Evolutionary conservation across 1,140 invertebrate genomes (phyloP), one percentile per base, ranked within the genome.

Genomic region (Magallana gigas): DNA sequence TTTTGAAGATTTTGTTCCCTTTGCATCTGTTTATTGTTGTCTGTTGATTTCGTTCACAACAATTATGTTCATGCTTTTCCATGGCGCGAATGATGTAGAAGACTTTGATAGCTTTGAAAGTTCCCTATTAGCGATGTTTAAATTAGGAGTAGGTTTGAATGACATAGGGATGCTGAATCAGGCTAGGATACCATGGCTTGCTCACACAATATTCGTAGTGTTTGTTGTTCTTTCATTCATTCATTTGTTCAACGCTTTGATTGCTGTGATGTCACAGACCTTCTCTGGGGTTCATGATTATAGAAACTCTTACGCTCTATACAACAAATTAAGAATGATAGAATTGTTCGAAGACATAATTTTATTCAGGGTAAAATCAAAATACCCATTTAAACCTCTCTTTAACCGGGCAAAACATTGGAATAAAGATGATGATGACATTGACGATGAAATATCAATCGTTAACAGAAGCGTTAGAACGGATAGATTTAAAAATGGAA

Each of bases 241-340:
- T 1, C 87, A 92, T 4, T 87, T 91, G 84, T 59, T 92, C 11
- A 92, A 92, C 85, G 87, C 87, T n/a, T 88, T 92, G 14, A 92
- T 92, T 23, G 92, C 92, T 57, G 90, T 92, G 89, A 91, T 92
- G 90, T 92, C 92, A n/a, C 88, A 90, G 58, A 92, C 92, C 8
- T 93, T 91, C 80, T 80, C 88, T 5, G 48, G 88, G 14, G 90
- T 93, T 1, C 89, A 90, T 0, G 83, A 90, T n/a, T 88, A 91
- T 81, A 64, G 84, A 76, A 86, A 87, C 18, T 84, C 87, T 0
- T 90, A 92, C 59, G 89, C 89, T 87, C 68, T 90, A 16, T 86
- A 91, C 1, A 90, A 92, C 84, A 85, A 88, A 62, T 87, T 92
- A 7, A 89, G 90, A 0, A 88, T 92, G 29, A 90, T 92, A 57